Evolutionary conservation across 1,140 invertebrate genomes (phyloP).

Genomic region (Ceratosolen solmsi): DNA sequence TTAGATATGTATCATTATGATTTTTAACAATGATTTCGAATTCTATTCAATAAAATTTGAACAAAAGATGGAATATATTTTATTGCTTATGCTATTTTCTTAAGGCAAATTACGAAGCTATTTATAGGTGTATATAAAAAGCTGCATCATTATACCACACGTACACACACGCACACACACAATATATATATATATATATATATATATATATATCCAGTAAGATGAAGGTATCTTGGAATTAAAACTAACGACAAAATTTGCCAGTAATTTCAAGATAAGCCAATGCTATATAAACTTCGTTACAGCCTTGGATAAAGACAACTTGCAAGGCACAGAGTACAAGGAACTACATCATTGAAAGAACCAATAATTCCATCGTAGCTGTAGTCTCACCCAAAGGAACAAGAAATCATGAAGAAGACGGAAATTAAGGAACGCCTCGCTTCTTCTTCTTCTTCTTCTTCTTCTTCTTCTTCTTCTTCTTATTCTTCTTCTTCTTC

Average conservation of each 20-base stretch:
- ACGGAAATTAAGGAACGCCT: constrained; percentile 30
- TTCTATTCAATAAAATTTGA: too few relatives aligned
- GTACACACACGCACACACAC: too few relatives aligned
- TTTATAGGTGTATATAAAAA: not conserved
- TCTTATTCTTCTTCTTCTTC: not conserved
- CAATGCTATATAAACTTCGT: not conserved
- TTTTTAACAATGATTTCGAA: too few relatives aligned
- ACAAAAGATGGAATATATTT: too few relatives aligned
- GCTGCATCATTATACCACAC: not conserved
- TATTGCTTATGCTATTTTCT: too few relatives aligned
- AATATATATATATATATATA: too few relatives aligned
- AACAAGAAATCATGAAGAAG: not conserved
- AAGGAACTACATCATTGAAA: constrained; percentile 16
- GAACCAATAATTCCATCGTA: constrained; percentile 16
- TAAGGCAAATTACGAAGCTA: not conserved
- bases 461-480: not conserved
- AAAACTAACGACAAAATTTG: constrained; percentile 2
- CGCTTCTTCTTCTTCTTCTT: not conserved
- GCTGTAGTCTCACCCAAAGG: not conserved
- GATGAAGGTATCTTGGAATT: not conserved
- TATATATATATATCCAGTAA: not conserved
- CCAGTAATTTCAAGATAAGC: constrained; percentile 24
- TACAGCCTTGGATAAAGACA: not conserved
- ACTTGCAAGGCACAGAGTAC: not conserved
- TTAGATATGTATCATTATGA: too few relatives aligned